A percentile compares a stretch with the other conserved stretches of the same genome.
phyloP scores from a whole-genome alignment of 2,797 vertebrate species.

The Simalia tracyae region DNA sequence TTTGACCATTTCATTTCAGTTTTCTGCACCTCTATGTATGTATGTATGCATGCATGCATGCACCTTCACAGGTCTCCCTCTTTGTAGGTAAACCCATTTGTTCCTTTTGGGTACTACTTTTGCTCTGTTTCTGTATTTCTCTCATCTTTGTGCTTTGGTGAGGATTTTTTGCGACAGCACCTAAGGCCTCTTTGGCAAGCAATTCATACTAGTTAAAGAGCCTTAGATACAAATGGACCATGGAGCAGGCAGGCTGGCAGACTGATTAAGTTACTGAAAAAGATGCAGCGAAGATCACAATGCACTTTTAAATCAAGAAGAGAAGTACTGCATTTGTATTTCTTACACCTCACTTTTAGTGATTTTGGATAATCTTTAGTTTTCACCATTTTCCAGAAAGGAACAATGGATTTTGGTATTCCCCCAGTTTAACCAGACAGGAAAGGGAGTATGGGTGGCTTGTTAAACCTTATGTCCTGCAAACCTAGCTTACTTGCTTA shows the following conservation, averaged over 20 bases:
- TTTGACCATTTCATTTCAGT: not conserved
- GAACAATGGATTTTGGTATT: not conserved
- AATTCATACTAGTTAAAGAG: not conserved
- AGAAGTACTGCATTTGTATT: not conserved
- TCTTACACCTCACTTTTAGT: not conserved
- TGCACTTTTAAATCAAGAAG: not conserved
- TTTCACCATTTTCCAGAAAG: not conserved
- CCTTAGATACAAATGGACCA: not conserved
- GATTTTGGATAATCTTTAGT: not conserved
- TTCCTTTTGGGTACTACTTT: not conserved
- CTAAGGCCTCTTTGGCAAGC: not conserved
- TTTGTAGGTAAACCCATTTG: not conserved
- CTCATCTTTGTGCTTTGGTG: not conserved
- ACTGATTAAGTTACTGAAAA: not conserved
- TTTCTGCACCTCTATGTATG: not conserved
- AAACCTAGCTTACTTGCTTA: not conserved
- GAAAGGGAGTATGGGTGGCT: not conserved
- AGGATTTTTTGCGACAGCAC: not conserved
- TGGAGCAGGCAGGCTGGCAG: not conserved
- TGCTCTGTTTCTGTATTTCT: not conserved
- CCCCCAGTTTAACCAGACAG: not conserved
- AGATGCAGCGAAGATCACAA: not conserved
- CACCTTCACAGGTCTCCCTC: not conserved
- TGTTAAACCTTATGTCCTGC: not conserved
- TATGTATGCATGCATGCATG: accelerated